Base-by-base conservation (phyloP, 2,888 invertebrate genomes). In the Odontomyia ornata region DNA sequence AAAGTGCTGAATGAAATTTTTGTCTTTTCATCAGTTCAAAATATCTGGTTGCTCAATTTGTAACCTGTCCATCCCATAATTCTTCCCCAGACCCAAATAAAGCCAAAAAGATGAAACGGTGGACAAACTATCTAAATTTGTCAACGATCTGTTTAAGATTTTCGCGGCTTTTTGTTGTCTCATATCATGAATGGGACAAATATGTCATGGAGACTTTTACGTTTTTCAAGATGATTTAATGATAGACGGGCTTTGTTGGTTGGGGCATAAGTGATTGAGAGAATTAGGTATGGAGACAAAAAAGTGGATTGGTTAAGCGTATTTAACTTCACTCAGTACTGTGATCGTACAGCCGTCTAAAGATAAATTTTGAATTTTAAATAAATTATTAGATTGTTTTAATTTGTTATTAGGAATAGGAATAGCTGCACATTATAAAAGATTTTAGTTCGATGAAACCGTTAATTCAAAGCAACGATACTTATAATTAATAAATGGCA, bases 1-100 rank as follows among this genome's bases (percentile, higher is more conserved):
- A 65, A 77, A 69, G 67, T 77, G 77, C 69, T 78, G 76, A 78
- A 76, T 78, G 78, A 78, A 76, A 64, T 71, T 78, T 73, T 52
- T 72, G 52, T 52, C 52, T 52, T 52, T 52, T 52, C 52, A 52
- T 52, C 52, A 52, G 52, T 52, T 52, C 18, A 15, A 13, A 13
- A 18, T 52, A 52, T 18, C 52, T 52, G 52, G 52, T 52, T 52
- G 52, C 52, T 15, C 52, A 13, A 52, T 52, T 18, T n/a, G 52
- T 52, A 52, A 52, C 52, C 52, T 52, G 52, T 18, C 52, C 15
- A 36, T 52, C n/a, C 52, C 13, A 52, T 52, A 52, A 3, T 3
- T 36, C 36, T 36, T 9, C 36, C 7, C 15, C n/a, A 15, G 5
- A 52, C n/a, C 13, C 52, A 15, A 18, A 15, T 15, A 18, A 52